A percentile compares a stretch with the other conserved stretches of the same genome.
Evolutionary conservation across 2,797 vertebrate genomes (phyloP).

Genomic region (Propithecus perrieri): DNA sequence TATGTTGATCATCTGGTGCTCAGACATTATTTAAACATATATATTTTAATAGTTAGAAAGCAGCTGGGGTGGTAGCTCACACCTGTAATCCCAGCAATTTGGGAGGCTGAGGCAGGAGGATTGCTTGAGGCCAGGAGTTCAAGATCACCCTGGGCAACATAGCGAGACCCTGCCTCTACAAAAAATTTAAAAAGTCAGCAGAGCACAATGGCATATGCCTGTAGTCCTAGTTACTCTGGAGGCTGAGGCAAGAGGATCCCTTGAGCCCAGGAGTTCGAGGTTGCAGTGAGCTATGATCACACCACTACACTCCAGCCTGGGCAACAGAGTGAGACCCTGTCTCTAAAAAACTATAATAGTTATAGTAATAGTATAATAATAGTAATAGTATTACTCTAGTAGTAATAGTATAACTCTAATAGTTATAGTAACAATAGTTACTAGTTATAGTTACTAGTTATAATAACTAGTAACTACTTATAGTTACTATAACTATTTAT

Average conservation of each 20-base stretch:
- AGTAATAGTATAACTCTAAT: no score
- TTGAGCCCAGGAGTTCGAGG: neutral
- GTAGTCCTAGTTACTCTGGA: neutral
- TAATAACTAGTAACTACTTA: no score
- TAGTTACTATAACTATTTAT: no score
- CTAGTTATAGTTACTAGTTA: no score
- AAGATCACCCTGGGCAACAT: no score
- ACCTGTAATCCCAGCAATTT: neutral
- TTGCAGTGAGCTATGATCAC: neutral
- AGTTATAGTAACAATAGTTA: no score
- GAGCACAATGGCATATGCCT: neutral
- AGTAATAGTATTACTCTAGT: no score
- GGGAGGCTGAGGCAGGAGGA: no score
- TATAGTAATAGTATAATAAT: no score
- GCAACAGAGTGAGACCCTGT: neutral
- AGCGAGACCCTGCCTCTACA: neutral
- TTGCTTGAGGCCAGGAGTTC: no score
- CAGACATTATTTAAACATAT: neutral
- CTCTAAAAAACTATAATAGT: neutral
- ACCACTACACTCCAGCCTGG: neutral
- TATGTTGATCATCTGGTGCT: neutral
- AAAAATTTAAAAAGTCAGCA: neutral
- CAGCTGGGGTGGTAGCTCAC: neutral
- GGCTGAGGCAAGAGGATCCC: neutral
- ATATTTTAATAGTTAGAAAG: conserved; percentile 12